Evolutionary conservation across 2,888 invertebrate species (phyloP).

Genomic region (Halictus ligatus): DNA sequence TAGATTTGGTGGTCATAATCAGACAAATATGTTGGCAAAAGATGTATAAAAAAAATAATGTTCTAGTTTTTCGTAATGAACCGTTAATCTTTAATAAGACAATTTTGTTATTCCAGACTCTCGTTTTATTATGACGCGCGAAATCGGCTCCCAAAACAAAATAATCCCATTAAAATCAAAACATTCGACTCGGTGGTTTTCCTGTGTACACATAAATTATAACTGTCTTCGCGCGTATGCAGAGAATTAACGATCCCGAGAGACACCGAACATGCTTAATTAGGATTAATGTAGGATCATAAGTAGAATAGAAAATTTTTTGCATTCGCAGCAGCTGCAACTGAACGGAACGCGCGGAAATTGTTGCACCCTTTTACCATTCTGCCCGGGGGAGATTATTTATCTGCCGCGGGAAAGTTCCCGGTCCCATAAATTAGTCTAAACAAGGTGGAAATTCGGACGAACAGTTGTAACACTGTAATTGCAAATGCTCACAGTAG

Average conservation of each 20-base stretch:
- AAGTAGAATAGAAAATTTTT: background rate
- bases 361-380: background rate
- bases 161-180: background rate
- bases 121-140: too few species aligned
- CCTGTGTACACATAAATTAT: background rate
- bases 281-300: background rate
- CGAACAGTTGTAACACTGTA: background rate
- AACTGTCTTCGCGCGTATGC: background rate
- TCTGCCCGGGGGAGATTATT: background rate
- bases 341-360: background rate
- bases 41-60: too few species aligned
- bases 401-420: background rate
- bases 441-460: background rate
- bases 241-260: background rate
- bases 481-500: background rate
- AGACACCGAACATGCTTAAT: background rate
- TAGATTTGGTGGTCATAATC: too few species aligned
- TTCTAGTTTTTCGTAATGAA: too few species aligned
- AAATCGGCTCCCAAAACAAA: background rate
- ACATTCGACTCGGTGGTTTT: background rate
- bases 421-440: background rate
- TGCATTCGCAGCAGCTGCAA: background rate
- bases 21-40: too few species aligned
- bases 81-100: too few species aligned
- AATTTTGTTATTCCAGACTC: too few species aligned